These are phyloP conservation scores for Anthoptus insignis DNA, from an alignment of 2,888 invertebrate species.

Conservation along the genomic window DNA sequence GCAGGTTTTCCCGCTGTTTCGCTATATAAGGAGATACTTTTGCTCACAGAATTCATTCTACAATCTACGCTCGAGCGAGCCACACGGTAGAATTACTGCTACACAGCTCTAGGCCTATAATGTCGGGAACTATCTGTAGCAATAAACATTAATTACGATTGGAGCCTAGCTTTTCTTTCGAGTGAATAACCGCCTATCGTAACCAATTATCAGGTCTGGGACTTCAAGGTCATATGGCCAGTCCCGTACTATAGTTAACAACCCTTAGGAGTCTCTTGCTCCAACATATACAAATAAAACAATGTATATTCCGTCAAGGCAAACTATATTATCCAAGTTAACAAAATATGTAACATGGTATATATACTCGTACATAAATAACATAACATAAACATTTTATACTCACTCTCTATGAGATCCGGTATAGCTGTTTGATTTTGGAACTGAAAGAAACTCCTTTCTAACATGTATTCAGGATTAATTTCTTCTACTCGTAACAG, in stretches of 20 bases:
- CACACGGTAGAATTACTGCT: too few relatives aligned
- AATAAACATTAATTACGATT: not conserved
- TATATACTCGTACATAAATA: too few relatives aligned
- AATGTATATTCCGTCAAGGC: too few relatives aligned
- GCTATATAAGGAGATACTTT: not conserved
- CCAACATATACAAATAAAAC: not conserved
- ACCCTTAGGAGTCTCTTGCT: not conserved
- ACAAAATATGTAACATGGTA: too few relatives aligned
- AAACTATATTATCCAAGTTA: too few relatives aligned
- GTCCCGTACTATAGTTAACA: not conserved
- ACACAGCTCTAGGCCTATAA: too few relatives aligned
- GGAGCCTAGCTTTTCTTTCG: too few relatives aligned
- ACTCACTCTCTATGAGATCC: constrained; percentile 93
- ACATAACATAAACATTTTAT: too few relatives aligned
- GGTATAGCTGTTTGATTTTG: constrained; percentile 99
- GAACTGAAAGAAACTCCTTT: constrained; percentile 99
- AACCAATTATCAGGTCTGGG: not conserved
- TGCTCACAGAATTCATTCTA: not conserved
- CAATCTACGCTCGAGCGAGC: not conserved
- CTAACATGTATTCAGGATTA: constrained; percentile 99
- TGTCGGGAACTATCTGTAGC: not conserved
- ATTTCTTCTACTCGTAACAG: constrained; percentile 99
- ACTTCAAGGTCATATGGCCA: not conserved
- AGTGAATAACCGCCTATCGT: not conserved
- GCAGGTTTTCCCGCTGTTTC: too few relatives aligned